Conservation (phyloP, 2,113 vertebrate genomes). For the Gadus chalcogrammus region DNA sequence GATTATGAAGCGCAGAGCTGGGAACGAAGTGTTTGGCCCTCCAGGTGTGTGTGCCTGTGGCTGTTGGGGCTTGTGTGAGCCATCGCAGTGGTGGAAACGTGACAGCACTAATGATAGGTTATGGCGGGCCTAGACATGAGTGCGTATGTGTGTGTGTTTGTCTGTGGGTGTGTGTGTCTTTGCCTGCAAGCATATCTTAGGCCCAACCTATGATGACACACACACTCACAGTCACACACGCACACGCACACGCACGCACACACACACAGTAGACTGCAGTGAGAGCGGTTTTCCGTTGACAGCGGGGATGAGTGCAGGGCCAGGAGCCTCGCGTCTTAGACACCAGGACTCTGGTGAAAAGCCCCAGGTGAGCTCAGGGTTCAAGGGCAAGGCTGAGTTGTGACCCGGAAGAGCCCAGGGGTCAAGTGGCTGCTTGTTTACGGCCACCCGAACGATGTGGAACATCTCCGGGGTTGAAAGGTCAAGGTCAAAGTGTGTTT, state of each 20-base stretch:
- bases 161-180: slow-evolving; percentile 29
- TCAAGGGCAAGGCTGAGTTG: slow-evolving; percentile 29
- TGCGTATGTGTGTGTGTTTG: background rate
- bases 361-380: slow-evolving; percentile 19
- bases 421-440: too few relatives aligned
- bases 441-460: too few relatives aligned
- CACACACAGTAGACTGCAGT: background rate
- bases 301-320: background rate
- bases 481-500: too few relatives aligned
- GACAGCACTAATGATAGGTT: slow-evolving; percentile 73
- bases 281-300: background rate
- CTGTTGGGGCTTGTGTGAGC: slow-evolving; percentile 54
- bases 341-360: background rate
- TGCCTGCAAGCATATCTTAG: slow-evolving; percentile 65
- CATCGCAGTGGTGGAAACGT: slow-evolving; percentile 62
- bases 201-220: slow-evolving; percentile 51
- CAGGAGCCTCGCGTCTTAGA: background rate
- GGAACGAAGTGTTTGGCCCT: slow-evolving; percentile 59
- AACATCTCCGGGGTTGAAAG: too few relatives aligned
- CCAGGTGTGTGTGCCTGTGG: slow-evolving; percentile 68
- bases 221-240: slow-evolving; percentile 16
- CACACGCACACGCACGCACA: background rate
- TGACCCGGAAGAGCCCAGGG: too few relatives aligned
- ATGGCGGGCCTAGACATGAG: slow-evolving; percentile 74
- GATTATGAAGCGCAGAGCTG: slow-evolving; percentile 57